phyloP scores from a whole-genome alignment of 1,140 invertebrate species.

The Lepidostoma basale region DNA sequence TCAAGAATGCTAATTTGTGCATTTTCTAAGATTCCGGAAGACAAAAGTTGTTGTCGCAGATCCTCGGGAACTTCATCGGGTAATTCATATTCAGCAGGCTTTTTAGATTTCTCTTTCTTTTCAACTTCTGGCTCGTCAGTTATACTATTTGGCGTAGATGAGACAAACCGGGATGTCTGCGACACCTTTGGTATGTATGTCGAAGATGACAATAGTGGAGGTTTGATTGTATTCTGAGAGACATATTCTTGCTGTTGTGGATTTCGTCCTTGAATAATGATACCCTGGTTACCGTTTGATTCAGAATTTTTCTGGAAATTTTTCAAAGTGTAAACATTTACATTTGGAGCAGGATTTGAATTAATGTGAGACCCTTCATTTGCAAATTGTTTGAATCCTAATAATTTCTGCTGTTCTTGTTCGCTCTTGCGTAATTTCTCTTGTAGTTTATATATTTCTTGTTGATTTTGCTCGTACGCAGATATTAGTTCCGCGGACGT shows the following conservation, averaged over 20 bases:
- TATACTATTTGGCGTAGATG: slow-evolving; percentile 54
- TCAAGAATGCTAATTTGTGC: slow-evolving; percentile 85
- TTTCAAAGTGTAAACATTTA: slow-evolving; percentile 36
- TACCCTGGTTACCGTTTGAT: neutral
- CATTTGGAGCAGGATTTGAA: slow-evolving; percentile 15
- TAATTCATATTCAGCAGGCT: slow-evolving; percentile 66
- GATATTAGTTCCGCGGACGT: slow-evolving; percentile 34
- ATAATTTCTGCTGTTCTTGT: slow-evolving; percentile 38
- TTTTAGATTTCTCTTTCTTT: slow-evolving; percentile 60
- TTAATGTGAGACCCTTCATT: neutral
- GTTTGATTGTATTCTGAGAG: slow-evolving; percentile 41
- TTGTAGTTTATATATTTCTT: slow-evolving; percentile 41
- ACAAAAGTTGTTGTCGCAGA: slow-evolving; percentile 79
- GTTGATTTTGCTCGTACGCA: slow-evolving; percentile 43
- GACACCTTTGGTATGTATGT: slow-evolving; percentile 60
- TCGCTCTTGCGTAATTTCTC: slow-evolving; percentile 41
- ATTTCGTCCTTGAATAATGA: slow-evolving; percentile 29
- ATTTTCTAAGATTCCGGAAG: slow-evolving; percentile 83
- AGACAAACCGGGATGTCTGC: slow-evolving; percentile 54
- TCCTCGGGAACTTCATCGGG: slow-evolving; percentile 88
- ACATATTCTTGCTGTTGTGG: slow-evolving; percentile 37
- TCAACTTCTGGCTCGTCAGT: slow-evolving; percentile 54
- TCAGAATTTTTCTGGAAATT: slow-evolving; percentile 26
- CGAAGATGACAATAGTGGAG: slow-evolving; percentile 49
- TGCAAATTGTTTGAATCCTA: slow-evolving; percentile 26